A percentile compares a stretch with the other conserved stretches of the same genome.
Conservation (phyloP, 2,113 vertebrate genomes). For the Aegotheles bennettii region DNA sequence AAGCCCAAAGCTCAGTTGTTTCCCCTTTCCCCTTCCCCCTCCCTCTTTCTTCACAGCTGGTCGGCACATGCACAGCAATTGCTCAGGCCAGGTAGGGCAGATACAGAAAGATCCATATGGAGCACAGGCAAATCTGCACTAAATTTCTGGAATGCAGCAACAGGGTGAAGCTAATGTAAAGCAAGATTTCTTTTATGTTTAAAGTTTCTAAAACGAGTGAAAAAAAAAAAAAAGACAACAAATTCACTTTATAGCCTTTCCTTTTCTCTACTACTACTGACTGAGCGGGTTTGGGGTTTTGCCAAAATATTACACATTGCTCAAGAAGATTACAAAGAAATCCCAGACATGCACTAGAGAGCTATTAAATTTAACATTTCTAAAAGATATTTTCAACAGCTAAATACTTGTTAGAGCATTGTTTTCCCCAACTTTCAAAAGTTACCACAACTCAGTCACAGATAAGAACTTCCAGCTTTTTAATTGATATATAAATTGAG, state of each 20-base stretch:
- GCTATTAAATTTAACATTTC: slow-evolving; percentile 62
- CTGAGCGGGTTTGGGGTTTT: slow-evolving; percentile 33
- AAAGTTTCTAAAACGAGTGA: slow-evolving; percentile 55
- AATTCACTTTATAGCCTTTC: slow-evolving; percentile 60
- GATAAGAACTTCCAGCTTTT: slow-evolving; percentile 52
- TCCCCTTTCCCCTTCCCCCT: background rate
- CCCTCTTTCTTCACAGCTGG: slow-evolving; percentile 49
- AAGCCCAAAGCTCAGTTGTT: slow-evolving; percentile 26
- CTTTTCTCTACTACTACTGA: slow-evolving; percentile 53
- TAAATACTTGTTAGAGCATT: slow-evolving; percentile 44
- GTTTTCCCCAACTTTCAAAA: slow-evolving; percentile 39
- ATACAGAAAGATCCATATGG: slow-evolving; percentile 10
- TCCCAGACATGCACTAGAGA: slow-evolving; percentile 56
- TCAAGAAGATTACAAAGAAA: slow-evolving; percentile 67
- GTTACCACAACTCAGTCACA: slow-evolving; percentile 33
- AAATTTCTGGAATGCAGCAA: slow-evolving; percentile 52
- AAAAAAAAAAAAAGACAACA: slow-evolving; percentile 41
- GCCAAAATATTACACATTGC: slow-evolving; percentile 67
- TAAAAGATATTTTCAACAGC: slow-evolving; percentile 64
- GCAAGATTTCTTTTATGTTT: slow-evolving; percentile 49
- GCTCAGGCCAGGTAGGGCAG: slow-evolving; percentile 48
- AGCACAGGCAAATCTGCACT: slow-evolving; percentile 27
- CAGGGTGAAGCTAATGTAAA: slow-evolving; percentile 42
- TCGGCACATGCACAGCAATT: slow-evolving; percentile 44
- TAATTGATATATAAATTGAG: slow-evolving; percentile 58